phyloP scores from a whole-genome alignment of 2,113 vertebrate genomes.

The Eleginops maclovinus region DNA sequence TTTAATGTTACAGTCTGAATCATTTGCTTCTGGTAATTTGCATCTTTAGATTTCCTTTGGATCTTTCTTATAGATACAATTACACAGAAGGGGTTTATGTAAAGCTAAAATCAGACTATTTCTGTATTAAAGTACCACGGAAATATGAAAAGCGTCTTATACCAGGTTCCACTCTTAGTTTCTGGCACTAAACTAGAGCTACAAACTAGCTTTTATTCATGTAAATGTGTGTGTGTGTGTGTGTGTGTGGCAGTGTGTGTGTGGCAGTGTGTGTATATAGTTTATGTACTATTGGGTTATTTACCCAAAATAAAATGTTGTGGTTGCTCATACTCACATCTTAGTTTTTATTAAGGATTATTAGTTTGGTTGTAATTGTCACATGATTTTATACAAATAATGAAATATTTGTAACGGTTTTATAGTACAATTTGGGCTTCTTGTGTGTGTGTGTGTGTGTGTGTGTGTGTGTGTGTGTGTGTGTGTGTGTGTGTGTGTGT shows the following conservation, averaged over 20 bases:
- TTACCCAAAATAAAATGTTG: too few species aligned
- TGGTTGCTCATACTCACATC: too few species aligned
- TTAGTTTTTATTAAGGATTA: too few species aligned
- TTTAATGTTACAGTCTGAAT: slow-evolving; percentile 51
- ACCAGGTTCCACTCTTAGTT: background rate
- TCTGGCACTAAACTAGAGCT: background rate
- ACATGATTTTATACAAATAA: too few species aligned
- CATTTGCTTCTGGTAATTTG: background rate
- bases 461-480: slow-evolving; percentile 37
- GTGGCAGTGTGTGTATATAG: background rate
- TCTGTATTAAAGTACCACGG: background rate
- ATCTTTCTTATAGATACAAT: background rate
- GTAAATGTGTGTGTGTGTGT: background rate
- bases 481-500: slow-evolving; percentile 29
- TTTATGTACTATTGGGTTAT: too few species aligned
- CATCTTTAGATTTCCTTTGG: background rate
- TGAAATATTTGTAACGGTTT: too few species aligned
- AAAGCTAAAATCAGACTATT: background rate
- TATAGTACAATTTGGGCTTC: too few species aligned
- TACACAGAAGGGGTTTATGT: too few species aligned
- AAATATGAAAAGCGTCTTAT: background rate
- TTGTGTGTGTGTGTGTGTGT: slow-evolving; percentile 29
- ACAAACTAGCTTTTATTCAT: background rate
- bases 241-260: slow-evolving; percentile 1
- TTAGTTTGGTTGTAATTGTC: too few species aligned